phyloP scores from a whole-genome alignment of 2,888 invertebrate species.

The Pheosia tremula region DNA sequence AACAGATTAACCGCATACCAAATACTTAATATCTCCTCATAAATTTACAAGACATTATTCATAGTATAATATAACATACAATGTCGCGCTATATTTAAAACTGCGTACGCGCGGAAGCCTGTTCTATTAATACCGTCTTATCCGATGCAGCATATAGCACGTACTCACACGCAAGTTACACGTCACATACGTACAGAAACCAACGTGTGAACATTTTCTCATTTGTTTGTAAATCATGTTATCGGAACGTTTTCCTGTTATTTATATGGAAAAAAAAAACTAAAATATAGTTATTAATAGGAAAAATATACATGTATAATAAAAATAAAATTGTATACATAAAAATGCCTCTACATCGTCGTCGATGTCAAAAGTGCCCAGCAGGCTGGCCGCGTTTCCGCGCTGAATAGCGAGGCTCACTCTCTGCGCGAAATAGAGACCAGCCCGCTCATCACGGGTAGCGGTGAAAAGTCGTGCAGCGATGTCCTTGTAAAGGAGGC shows the following conservation, averaged over 20 bases:
- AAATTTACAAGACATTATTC: neutral
- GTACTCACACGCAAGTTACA: constrained; percentile 1
- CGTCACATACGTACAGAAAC: neutral
- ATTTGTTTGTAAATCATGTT: neutral
- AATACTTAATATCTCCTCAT: neutral
- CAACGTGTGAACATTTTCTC: constrained; percentile 1
- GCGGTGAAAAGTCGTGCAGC: no score
- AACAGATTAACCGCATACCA: no score
- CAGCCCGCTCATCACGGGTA: no score
- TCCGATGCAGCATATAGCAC: constrained; percentile 14
- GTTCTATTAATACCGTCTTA: constrained; percentile 36
- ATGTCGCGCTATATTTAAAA: constrained; percentile 19
- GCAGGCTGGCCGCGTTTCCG: no score
- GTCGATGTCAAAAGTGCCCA: no score
- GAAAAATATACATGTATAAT: no score
- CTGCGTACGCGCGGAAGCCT: constrained; percentile 23
- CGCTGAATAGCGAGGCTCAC: no score
- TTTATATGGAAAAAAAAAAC: neutral
- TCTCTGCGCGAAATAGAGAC: no score
- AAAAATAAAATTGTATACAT: no score
- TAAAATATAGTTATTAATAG: no score
- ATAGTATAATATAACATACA: neutral
- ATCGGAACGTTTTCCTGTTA: neutral
- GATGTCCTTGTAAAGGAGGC: no score
- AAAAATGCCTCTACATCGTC: no score